Base-by-base conservation (phyloP, 2,113 vertebrate genomes). In the Nothobranchius furzeri region DNA sequence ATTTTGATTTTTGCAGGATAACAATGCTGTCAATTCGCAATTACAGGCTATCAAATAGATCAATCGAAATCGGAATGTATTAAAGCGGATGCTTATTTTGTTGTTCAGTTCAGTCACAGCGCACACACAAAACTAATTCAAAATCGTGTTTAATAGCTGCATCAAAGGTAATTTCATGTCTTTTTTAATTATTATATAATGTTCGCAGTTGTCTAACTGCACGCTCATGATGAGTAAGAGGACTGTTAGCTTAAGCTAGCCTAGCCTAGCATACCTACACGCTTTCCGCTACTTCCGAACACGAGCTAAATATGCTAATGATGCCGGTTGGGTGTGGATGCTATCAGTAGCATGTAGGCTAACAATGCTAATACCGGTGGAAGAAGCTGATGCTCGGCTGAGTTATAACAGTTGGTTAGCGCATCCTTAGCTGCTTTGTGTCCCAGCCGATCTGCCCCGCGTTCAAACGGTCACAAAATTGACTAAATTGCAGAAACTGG, bases 361-460 rank as follows among this genome's bases (percentile, higher is more conserved):
- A 37, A 14, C 6, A 12, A 49, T 52, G 54, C 43, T 62, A 64
- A 72, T 60, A 68, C 70, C 47, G 75, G 55, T 70, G 45, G 12
- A 60, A 20, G 12, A 60, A 45, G 42, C 11, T 45, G 40, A 60
- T 30, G 42, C 12, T 9, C 24, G 12, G 30, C 8, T 25, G 3
- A 9, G 12, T 11, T 8, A 2, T 12, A 45, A 10, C 3, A 17
- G 9, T 17, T 46, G 2, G 62, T 9, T 75, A 78, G 74, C 70
- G 30, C 15, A 12, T 40, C 53, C 35, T 37, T 70, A 78, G 86
- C 75, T 13, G 61, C 73, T 77, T 60, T 65, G 76, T 80, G 61
- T 13, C 14, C 30, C 36, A 20, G 57, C 35, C 15, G 42, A 11
- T 9, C 58, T 12, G n/a, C 47, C 14, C 5, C 25, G 14, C 24